These are phyloP conservation scores for Mechanitis mazaeus DNA, from an alignment of 2,888 invertebrate species.

Conservation along the genomic window DNA sequence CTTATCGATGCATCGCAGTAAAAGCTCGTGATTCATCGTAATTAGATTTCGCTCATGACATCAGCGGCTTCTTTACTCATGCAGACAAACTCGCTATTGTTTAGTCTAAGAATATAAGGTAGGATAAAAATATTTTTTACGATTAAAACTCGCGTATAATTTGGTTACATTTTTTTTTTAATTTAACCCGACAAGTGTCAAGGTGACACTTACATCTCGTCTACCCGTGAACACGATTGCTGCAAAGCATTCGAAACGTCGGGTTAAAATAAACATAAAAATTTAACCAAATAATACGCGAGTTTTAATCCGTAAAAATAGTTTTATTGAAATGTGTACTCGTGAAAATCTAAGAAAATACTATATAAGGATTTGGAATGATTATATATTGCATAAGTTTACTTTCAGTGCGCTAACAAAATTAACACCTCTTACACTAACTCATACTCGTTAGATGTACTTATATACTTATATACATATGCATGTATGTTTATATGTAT, in stretches of 20 bases:
- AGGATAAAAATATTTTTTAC: too few relatives aligned
- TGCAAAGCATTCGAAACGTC: too few relatives aligned
- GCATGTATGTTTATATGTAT: not conserved
- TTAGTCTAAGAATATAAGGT: conserved; percentile 13
- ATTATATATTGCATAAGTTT: conserved; percentile 34
- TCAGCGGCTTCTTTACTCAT: conserved; percentile 55
- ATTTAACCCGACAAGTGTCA: too few relatives aligned
- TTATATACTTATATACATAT: not conserved
- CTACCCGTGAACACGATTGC: too few relatives aligned
- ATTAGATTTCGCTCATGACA: conserved; percentile 66
- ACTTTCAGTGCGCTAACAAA: conserved; percentile 33
- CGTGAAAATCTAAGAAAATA: too few relatives aligned
- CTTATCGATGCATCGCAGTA: conserved; percentile 71
- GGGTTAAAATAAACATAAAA: too few relatives aligned
- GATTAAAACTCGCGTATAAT: too few relatives aligned
- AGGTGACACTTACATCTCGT: too few relatives aligned
- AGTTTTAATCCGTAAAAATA: too few relatives aligned
- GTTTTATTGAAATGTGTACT: too few relatives aligned
- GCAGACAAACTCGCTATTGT: conserved; percentile 44
- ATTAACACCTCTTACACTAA: conserved; percentile 14
- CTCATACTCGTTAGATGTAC: not conserved
- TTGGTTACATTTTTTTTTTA: too few relatives aligned
- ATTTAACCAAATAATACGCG: too few relatives aligned
- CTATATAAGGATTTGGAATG: conserved; percentile 18
- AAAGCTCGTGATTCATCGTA: conserved; percentile 72